These are phyloP conservation scores for Ecliptopera silaceata DNA, from an alignment of 2,888 invertebrate species.

Conservation along the genomic window DNA sequence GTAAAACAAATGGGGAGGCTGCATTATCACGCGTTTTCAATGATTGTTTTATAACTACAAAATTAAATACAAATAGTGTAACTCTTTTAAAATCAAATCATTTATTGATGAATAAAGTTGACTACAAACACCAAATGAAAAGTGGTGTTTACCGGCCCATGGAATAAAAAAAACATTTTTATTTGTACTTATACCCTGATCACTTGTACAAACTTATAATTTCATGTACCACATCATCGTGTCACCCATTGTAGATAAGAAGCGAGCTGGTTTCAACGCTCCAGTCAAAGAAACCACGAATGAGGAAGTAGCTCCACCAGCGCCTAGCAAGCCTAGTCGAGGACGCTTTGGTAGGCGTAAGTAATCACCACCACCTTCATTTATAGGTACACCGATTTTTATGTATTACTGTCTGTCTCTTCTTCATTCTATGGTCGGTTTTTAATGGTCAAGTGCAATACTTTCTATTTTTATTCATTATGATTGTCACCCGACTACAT, in stretches of 20 bases:
- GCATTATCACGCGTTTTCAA: too few relatives aligned
- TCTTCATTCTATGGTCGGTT: slow-evolving; percentile 9
- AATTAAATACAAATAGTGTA: too few relatives aligned
- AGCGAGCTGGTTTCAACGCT: slow-evolving; percentile 53
- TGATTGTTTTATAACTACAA: too few relatives aligned
- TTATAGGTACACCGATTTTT: slow-evolving; percentile 31
- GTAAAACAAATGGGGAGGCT: too few relatives aligned
- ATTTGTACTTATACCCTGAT: background rate
- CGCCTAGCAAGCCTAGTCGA: slow-evolving; percentile 60
- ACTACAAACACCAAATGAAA: too few relatives aligned
- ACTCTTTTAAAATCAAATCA: too few relatives aligned
- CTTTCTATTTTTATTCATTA: too few relatives aligned
- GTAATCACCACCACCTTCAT: slow-evolving; percentile 40
- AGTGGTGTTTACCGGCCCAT: too few relatives aligned
- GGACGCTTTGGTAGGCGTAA: slow-evolving; percentile 74
- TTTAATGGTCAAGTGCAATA: slow-evolving; percentile 13
- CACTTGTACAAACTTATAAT: background rate
- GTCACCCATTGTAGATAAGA: slow-evolving; percentile 53
- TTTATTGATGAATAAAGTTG: too few relatives aligned
- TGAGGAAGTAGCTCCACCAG: slow-evolving; percentile 59
- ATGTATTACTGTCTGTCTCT: slow-evolving; percentile 22
- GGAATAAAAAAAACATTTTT: too few relatives aligned
- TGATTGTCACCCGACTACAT: too few relatives aligned
- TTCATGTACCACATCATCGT: slow-evolving; percentile 10
- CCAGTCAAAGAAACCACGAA: slow-evolving; percentile 58